A percentile compares a stretch with the other conserved stretches of the same genome.
phyloP scores from a whole-genome alignment of 2,797 vertebrate genomes.

The Protosalanx chinensis region DNA sequence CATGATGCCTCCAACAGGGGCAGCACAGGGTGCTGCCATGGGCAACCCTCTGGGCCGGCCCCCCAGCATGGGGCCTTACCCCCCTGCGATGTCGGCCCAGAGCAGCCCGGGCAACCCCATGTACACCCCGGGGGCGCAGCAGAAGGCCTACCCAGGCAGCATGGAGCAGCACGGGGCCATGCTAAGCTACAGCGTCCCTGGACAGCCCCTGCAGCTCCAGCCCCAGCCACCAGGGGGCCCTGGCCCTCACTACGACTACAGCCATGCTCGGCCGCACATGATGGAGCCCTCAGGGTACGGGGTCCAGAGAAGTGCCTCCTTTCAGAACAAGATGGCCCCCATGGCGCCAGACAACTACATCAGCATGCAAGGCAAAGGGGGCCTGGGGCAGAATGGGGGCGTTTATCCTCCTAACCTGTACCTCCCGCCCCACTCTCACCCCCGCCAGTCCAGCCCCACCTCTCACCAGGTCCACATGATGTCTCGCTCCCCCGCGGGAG shows the following conservation, averaged over 20 bases:
- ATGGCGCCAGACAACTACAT: constrained; percentile 80
- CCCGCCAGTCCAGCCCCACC: constrained; percentile 85
- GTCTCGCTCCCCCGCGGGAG: constrained; percentile 74
- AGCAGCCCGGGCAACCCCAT: constrained; percentile 64
- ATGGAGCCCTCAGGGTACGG: constrained; percentile 83
- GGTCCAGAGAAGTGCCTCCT: constrained; percentile 91
- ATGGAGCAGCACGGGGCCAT: constrained; percentile 80
- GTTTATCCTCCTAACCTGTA: constrained; percentile 80
- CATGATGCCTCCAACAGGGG: constrained; percentile 80
- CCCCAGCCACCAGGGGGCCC: constrained; percentile 73
- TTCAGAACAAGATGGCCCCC: constrained; percentile 87
- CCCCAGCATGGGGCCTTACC: constrained; percentile 76
- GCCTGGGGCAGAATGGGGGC: constrained; percentile 75
- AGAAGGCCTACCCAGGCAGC: constrained; percentile 80
- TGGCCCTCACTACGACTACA: constrained; percentile 74
- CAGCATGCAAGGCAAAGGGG: constrained; percentile 81
- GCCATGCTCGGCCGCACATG: constrained; percentile 81
- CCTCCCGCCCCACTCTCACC: constrained; percentile 80
- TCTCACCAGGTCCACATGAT: constrained; percentile 89
- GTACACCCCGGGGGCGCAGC: constrained; percentile 76
- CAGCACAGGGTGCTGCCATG: constrained; percentile 77
- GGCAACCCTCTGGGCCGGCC: constrained; percentile 81
- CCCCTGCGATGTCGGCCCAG: constrained; percentile 68
- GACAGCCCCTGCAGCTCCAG: constrained; percentile 82
- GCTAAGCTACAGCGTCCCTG: constrained; percentile 80